Evolutionary conservation across 2,113 vertebrate genomes (phyloP).

Genomic region (Oryzias melastigma): DNA sequence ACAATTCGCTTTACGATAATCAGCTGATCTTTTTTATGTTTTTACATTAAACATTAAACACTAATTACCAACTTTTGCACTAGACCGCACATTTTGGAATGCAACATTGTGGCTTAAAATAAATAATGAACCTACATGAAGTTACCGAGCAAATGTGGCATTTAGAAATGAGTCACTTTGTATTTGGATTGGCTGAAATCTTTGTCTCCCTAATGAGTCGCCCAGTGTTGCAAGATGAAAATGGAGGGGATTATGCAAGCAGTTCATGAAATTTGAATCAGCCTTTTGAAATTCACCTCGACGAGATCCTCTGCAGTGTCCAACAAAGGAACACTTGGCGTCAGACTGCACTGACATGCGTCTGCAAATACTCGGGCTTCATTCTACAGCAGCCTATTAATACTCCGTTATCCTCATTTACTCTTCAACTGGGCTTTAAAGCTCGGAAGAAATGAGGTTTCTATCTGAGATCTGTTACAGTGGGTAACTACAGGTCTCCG

Average conservation of each 20-base stretch:
- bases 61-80: no score
- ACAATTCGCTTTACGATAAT: no score
- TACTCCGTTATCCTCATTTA: constrained; percentile 17
- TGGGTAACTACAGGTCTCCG: no score
- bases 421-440: constrained; percentile 8
- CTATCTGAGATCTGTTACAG: no score
- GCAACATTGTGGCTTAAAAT: constrained; percentile 26
- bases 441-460: no score
- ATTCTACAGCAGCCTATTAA: constrained; percentile 6
- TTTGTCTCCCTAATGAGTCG: constrained; percentile 64
- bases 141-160: constrained; percentile 41
- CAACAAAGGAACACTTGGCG: constrained; percentile 27
- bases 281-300: constrained; percentile 51
- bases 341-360: constrained; percentile 12
- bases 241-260: constrained; percentile 62
- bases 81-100: constrained; percentile 17
- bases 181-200: constrained; percentile 55
- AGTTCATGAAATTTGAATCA: constrained; percentile 60
- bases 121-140: constrained; percentile 22
- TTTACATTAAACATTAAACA: no score
- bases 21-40: no score
- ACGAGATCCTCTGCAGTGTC: constrained; percentile 43
- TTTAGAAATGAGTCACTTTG: constrained; percentile 67
- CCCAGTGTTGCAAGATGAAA: constrained; percentile 48
- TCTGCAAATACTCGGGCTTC: constrained; percentile 5